These are phyloP conservation scores for Leptopilina myrica DNA, from an alignment of 2,888 invertebrate genomes.

Conservation along the genomic window DNA sequence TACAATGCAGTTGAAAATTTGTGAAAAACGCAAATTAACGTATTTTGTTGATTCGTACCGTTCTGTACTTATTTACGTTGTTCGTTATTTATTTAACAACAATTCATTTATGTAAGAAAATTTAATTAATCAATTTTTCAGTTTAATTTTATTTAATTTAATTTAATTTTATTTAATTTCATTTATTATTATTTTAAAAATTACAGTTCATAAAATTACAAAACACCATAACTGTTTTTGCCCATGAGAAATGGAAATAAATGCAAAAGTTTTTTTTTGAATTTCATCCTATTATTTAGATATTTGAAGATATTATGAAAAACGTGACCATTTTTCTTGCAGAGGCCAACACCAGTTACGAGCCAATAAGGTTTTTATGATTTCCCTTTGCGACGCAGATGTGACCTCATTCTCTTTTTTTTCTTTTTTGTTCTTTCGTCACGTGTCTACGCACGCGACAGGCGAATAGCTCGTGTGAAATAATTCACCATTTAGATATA, in stretches of 20 bases:
- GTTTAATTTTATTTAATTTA: no score
- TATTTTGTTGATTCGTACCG: no score
- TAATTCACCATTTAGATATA: slow-evolving; percentile 32
- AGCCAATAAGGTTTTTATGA: slow-evolving; percentile 62
- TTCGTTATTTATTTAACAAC: no score
- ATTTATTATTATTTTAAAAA: no score
- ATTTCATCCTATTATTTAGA: slow-evolving; percentile 14
- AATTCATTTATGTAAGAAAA: no score
- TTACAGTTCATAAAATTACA: no score
- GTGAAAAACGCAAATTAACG: no score
- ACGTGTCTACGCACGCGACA: slow-evolving; percentile 39
- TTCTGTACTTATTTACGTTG: no score
- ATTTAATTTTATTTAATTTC: no score
- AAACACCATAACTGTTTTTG: no score
- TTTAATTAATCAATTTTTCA: no score
- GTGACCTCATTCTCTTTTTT: slow-evolving; percentile 56
- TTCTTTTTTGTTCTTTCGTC: slow-evolving; percentile 50
- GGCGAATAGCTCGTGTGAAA: slow-evolving; percentile 21
- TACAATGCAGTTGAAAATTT: no score
- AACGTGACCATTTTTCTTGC: slow-evolving; percentile 44
- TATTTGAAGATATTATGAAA: slow-evolving; percentile 27
- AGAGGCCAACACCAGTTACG: slow-evolving; percentile 54
- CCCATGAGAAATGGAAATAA: neutral
- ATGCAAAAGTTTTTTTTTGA: neutral
- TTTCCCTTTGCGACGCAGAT: slow-evolving; percentile 50